phyloP scores from a whole-genome alignment of 2,113 vertebrate genomes.

The Poeciliopsis prolifica region DNA sequence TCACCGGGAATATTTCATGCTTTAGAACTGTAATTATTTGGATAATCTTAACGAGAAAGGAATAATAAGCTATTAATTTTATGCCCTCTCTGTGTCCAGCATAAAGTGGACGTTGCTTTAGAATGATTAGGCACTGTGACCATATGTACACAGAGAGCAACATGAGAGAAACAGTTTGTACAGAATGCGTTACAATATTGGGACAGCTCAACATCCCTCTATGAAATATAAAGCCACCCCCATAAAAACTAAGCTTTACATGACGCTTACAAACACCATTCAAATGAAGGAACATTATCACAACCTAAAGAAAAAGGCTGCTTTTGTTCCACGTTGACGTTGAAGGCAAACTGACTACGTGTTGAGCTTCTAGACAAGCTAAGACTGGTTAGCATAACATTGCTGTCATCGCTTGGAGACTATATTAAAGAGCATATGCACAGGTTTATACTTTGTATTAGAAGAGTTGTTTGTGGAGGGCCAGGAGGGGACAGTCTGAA shows the following conservation, averaged over 20 bases:
- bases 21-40: not conserved
- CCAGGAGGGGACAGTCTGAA: constrained; percentile 16
- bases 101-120: not conserved
- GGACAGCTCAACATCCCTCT: not conserved
- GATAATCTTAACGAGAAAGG: not conserved
- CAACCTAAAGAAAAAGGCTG: not conserved
- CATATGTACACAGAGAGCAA: not conserved
- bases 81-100: not conserved
- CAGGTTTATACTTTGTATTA: not conserved
- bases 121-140: not conserved
- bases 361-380: not conserved
- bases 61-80: not conserved
- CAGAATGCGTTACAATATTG: not conserved
- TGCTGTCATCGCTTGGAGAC: not conserved
- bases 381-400: not conserved
- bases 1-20: not conserved
- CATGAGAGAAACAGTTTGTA: not conserved
- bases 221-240: not conserved
- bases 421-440: not conserved
- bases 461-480: not conserved
- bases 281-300: not conserved
- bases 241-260: not conserved
- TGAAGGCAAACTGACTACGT: not conserved
- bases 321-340: not conserved
- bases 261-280: not conserved